Base-by-base conservation (phyloP, 2,113 vertebrate genomes). In the Fulica atra region DNA sequence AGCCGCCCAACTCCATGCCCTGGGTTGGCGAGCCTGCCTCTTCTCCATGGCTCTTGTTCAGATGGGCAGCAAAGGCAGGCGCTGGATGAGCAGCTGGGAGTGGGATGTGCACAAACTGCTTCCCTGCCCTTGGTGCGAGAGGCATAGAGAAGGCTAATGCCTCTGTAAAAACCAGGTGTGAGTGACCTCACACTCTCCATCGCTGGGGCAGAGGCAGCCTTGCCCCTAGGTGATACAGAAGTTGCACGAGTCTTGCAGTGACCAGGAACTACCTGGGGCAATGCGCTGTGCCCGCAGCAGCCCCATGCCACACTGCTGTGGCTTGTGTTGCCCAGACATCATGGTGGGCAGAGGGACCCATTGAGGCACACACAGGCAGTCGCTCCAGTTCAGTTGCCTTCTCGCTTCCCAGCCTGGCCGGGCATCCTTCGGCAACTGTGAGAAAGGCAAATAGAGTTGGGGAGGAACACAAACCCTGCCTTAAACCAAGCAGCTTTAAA, bases 21-120 rank as follows among this genome's bases (percentile, higher is more conserved):
- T 0, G 6, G 28, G 33, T 4, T 2, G 6, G 69, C 20, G 2
- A 21, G n/a, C 35, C 35, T 63, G 33, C 26, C 29, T 56, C 25
- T 50, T 11, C 40, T 31, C n/a, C 0, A 4, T 0, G 2, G 31
- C 21, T 4, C 2, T 0, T 0, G 2, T 38, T 44, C 15, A 1
- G 4, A 1, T 2, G 40, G 36, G 23, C 5, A 1, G 10, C 1
- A 9, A 24, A 56, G 83, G 42, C 2, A 9, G 56, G 38, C 10
- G 1, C 60, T 33, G 66, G 48, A 59, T 25, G 50, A n/a, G 91
- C 38, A 9, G 6, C 50, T 5, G 69, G 13, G 38, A 53, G 48
- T 3, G 0, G n/a, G 21, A 9, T 19, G 2, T 2, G n/a, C 1
- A 2, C 26, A 25, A n/a, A 64, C 57, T 33, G 1, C 7, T 23